Evolutionary conservation across 2,888 invertebrate genomes (phyloP).

Genomic region (Philonicus albiceps): DNA sequence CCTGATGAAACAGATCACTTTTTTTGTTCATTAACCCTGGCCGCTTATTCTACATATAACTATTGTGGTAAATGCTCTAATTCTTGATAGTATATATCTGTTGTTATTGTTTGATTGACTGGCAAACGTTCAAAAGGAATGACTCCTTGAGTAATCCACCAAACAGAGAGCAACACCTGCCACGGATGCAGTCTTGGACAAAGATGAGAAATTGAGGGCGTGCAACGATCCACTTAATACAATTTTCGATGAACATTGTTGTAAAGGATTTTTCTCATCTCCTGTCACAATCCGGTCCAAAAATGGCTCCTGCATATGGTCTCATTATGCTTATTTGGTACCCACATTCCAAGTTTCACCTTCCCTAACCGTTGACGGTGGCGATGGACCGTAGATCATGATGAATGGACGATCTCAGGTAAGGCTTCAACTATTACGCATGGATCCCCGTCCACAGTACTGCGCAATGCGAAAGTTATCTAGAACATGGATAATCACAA

Average conservation of each 20-base stretch:
- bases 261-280: constrained; percentile 49
- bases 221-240: not conserved
- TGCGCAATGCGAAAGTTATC: not conserved
- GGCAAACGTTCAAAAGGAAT: too few relatives aligned
- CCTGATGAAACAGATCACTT: too few relatives aligned
- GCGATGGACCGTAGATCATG: not conserved
- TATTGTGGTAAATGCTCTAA: too few relatives aligned
- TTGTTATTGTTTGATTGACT: too few relatives aligned
- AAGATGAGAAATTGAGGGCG: too few relatives aligned
- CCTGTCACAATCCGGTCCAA: constrained; percentile 47
- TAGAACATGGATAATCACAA: not conserved
- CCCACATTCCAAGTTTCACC: not conserved
- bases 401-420: too few relatives aligned
- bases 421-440: not conserved
- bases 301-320: constrained; percentile 49
- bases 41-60: too few relatives aligned
- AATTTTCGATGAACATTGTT: not conserved
- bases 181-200: too few relatives aligned
- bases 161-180: too few relatives aligned
- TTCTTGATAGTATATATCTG: too few relatives aligned
- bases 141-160: too few relatives aligned
- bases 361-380: not conserved
- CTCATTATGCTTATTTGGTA: not conserved
- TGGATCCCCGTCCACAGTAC: not conserved
- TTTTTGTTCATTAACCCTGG: too few relatives aligned